These are phyloP conservation scores for Platysteira castanea DNA, from an alignment of 2,113 vertebrate species.

Conservation along the genomic window DNA sequence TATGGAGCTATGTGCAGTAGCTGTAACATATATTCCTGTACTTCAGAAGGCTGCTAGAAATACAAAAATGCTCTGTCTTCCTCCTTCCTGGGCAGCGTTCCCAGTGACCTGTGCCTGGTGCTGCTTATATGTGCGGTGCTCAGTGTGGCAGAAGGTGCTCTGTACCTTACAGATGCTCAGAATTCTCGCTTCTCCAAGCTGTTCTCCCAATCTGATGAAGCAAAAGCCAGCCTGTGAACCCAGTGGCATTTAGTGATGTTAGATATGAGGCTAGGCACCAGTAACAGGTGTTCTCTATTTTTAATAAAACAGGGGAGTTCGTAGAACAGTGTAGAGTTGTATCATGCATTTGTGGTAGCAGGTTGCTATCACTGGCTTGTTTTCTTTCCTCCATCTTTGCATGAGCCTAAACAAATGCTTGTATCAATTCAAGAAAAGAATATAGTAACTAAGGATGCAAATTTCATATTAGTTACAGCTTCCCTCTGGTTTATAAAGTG, in stretches of 20 bases:
- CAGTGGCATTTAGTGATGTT: not conserved
- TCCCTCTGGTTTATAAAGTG: not conserved
- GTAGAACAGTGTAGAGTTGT: not conserved
- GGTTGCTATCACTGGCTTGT: not conserved
- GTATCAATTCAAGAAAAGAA: not conserved
- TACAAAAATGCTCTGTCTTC: not conserved
- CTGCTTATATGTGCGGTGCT: not conserved
- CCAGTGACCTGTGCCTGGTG: not conserved
- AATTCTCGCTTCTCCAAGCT: not conserved
- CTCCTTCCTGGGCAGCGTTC: not conserved
- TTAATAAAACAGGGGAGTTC: not conserved
- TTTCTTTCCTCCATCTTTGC: not conserved
- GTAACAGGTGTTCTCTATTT: not conserved
- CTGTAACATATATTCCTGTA: not conserved
- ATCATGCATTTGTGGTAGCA: not conserved
- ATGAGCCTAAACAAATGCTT: not conserved
- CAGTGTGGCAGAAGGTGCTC: not conserved
- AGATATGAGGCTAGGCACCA: not conserved
- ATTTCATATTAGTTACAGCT: not conserved
- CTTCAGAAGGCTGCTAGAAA: not conserved
- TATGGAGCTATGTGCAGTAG: not conserved
- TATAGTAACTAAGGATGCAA: too few relatives aligned
- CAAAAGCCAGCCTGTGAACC: not conserved
- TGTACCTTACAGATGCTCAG: not conserved
- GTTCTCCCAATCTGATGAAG: not conserved